phyloP scores from a whole-genome alignment of 2,797 vertebrate genomes.

The Phoeniculus purpureus region DNA sequence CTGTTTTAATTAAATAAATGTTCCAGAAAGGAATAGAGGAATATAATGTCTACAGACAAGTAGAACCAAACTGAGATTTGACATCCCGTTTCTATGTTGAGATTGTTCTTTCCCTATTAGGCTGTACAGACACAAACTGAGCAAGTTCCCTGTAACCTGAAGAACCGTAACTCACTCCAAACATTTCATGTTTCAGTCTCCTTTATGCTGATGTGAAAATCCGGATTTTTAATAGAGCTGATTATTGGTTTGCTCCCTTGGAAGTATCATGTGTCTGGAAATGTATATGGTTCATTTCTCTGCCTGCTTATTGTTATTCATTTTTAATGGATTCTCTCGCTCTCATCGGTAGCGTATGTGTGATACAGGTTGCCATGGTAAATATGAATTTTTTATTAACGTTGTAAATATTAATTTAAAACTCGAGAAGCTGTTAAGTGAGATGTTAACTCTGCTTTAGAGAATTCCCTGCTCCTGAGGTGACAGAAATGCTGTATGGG shows the following conservation, averaged over 20 bases:
- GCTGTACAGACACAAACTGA: background rate
- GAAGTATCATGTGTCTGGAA: background rate
- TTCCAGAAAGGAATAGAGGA: background rate
- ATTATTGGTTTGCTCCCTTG: background rate
- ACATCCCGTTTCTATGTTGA: background rate
- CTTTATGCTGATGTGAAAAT: background rate
- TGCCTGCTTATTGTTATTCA: slow-evolving; percentile 27
- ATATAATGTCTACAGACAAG: background rate
- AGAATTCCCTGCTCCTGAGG: background rate
- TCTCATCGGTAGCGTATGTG: background rate
- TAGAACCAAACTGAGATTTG: background rate
- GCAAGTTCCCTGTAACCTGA: background rate
- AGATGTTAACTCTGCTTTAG: slow-evolving; percentile 24
- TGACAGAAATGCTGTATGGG: slow-evolving; percentile 3
- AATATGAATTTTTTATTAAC: slow-evolving; percentile 58
- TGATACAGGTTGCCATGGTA: slow-evolving; percentile 44
- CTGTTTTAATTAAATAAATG: background rate
- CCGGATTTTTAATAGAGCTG: background rate
- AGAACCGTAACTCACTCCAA: background rate
- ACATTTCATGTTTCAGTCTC: background rate
- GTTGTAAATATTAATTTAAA: slow-evolving; percentile 52
- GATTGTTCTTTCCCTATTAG: background rate
- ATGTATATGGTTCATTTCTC: background rate
- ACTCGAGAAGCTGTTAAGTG: background rate
- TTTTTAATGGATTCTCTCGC: slow-evolving; percentile 9